Percentiles rank a stretch among this genome's conserved stretches.
Evolutionary conservation across 2,113 vertebrate genomes (phyloP).

Genomic region (Plectropomus leopardus): DNA sequence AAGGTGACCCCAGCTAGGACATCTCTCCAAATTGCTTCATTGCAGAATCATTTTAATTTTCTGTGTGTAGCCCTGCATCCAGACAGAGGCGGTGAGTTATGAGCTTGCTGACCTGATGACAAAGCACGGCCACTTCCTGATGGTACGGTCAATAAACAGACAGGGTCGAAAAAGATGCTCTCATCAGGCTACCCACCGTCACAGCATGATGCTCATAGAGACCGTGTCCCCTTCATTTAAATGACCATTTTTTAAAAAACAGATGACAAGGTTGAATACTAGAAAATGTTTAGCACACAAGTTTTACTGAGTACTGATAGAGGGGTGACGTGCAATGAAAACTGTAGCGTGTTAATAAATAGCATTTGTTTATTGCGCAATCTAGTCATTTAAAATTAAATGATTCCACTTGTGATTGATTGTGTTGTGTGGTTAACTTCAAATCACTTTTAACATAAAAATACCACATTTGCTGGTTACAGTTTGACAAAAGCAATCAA

Average conservation of each 20-base stretch:
- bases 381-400: neutral
- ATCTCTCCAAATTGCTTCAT: constrained; percentile 76
- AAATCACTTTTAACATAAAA: neutral
- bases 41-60: constrained; percentile 83
- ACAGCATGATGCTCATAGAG: constrained; percentile 34
- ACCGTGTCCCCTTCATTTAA: constrained; percentile 41
- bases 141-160: constrained; percentile 76
- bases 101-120: constrained; percentile 81
- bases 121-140: constrained; percentile 79
- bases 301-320: constrained; percentile 1
- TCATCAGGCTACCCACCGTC: constrained; percentile 41
- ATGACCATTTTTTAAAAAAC: constrained; percentile 27
- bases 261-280: constrained; percentile 54
- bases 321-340: neutral
- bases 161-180: constrained; percentile 70
- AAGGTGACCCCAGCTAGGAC: constrained; percentile 77
- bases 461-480: neutral
- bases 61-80: constrained; percentile 58
- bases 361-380: neutral
- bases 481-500: neutral
- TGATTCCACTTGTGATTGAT: neutral
- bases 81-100: constrained; percentile 72
- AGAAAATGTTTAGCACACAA: constrained; percentile 23
- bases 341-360: neutral
- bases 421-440: no score